A percentile compares a stretch with the other conserved stretches of the same genome.
These are phyloP conservation scores for Marisa cornuarietis DNA, from an alignment of 1,140 invertebrate genomes.

Conservation along the genomic window DNA sequence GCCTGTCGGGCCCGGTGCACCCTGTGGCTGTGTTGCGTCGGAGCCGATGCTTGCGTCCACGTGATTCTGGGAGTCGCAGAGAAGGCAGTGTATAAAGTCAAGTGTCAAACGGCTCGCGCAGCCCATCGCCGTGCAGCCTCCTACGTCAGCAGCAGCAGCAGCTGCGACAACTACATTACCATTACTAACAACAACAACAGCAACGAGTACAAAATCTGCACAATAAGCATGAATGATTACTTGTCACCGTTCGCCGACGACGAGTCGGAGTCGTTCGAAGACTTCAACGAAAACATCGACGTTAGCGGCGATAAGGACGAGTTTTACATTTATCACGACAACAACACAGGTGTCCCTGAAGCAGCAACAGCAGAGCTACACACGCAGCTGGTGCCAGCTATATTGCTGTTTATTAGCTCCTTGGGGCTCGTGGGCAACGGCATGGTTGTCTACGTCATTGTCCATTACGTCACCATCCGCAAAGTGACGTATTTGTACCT, in stretches of 20 bases:
- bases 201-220: not conserved
- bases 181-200: not conserved
- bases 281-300: not conserved
- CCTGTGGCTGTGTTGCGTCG: not conserved
- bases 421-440: slow-evolving; percentile 87
- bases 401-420: slow-evolving; percentile 86
- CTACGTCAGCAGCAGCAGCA: not conserved
- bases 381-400: slow-evolving; percentile 74
- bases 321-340: slow-evolving; percentile 1
- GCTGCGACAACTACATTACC: not conserved
- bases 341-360: not conserved
- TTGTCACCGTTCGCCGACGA: not conserved
- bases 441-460: slow-evolving; percentile 80
- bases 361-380: not conserved
- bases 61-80: not conserved
- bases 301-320: not conserved
- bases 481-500: slow-evolving; percentile 91
- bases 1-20: not conserved
- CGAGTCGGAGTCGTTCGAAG: not conserved
- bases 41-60: not conserved
- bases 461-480: slow-evolving; percentile 87
- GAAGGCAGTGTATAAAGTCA: not conserved
- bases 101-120: not conserved
- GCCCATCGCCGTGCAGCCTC: not conserved
- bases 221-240: not conserved